Evolutionary conservation across 2,797 vertebrate genomes (phyloP), one percentile per base, ranked within the genome.

Genomic region (Eulemur albifrons): DNA sequence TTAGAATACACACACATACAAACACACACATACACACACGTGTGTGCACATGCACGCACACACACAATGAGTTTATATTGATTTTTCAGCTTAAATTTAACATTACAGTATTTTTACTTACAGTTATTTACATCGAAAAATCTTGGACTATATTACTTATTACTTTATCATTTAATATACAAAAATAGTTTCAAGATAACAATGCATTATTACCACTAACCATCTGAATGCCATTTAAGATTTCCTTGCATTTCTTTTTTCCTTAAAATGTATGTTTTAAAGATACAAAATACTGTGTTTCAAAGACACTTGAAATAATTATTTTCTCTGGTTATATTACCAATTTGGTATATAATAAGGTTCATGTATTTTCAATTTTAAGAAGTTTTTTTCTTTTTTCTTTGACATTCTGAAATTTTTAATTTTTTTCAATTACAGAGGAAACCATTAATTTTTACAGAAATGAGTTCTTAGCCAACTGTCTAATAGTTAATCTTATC

Each of bases 261-360:
- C 12, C n/a, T 89, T 81, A 32, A 79, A 77, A 61, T 85, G 23
- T 88, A 40, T 73, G 32, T 13, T 30, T 38, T 73, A 94, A 77
- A 35, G 35, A 67, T 81, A 43, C 30, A 80, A 83, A 88, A 18
- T 85, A 32, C 30, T 88, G n/a, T 90, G 61, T 88, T 92, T 90
- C 82, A 84, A 88, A 81, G 67, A 72, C 5, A 88, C 25, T 84
- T 77, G 57, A 95, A 93, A 89, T 87, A 94, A 94, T 90, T 89
- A 88, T 88, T 93, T 97, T 69, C 7, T 92, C 25, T 90, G 59
- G 32, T 83, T 92, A 77, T 80, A 90, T 54, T 88, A 75, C 25
- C 32, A 96, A 35, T 87, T 80, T 63, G n/a, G 35, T 94, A 67
- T 30, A 50, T 38, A 48, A 82, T 59, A 94, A 81, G n/a, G 40